phyloP scores from a whole-genome alignment of 2,113 vertebrate species.

The Carettochelys insculpta region DNA sequence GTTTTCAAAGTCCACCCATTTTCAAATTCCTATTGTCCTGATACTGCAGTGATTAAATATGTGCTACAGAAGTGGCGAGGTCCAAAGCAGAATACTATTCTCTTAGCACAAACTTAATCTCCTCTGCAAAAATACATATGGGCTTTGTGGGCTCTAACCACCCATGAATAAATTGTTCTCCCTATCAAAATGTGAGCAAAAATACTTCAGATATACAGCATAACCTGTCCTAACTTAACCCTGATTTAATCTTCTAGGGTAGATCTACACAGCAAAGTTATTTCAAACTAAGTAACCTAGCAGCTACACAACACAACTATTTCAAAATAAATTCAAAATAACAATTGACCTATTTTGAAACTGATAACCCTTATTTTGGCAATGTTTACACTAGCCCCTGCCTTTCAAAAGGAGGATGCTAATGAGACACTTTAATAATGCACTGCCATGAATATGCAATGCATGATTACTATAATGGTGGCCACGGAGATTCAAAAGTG shows the following conservation, averaged over 20 bases:
- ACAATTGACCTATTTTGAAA: no score
- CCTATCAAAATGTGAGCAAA: not conserved
- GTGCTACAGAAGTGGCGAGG: not conserved
- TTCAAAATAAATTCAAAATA: no score
- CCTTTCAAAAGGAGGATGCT: no score
- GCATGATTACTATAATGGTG: no score
- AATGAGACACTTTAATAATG: no score
- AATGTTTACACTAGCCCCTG: no score
- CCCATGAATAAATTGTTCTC: constrained; percentile 3
- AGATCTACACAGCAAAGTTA: no score
- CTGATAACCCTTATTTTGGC: no score
- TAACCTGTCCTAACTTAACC: not conserved
- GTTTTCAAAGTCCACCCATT: not conserved
- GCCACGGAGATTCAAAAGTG: no score
- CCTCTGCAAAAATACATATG: not conserved
- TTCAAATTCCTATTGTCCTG: not conserved
- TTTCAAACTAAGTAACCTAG: no score
- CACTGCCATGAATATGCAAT: no score
- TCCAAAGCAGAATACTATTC: not conserved
- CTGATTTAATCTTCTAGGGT: not conserved
- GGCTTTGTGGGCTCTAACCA: not conserved
- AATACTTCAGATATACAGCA: not conserved
- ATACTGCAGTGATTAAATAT: not conserved
- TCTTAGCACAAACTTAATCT: constrained; percentile 2
- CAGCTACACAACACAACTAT: no score